These are phyloP conservation scores for Galerucella nymphaeae DNA, from an alignment of 2,888 invertebrate species.

Conservation along the genomic window DNA sequence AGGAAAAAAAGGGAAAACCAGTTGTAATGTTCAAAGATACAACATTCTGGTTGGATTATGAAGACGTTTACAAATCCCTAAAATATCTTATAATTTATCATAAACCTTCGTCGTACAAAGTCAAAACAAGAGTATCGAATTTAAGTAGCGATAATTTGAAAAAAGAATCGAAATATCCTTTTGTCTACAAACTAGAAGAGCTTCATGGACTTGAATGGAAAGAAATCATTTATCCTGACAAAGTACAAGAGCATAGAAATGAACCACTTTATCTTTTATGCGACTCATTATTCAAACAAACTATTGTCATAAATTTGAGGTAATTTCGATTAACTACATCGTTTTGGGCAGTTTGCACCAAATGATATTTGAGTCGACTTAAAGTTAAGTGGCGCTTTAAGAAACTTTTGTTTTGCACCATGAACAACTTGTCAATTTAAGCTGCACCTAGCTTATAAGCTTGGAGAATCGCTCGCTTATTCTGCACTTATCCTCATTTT, in stretches of 20 bases:
- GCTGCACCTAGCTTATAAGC: no score
- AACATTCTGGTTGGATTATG: constrained; percentile 58
- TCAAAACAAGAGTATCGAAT: constrained; percentile 52
- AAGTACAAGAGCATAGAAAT: constrained; percentile 50
- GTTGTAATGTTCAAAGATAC: constrained; percentile 45
- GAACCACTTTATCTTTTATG: constrained; percentile 58
- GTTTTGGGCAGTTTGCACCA: no score
- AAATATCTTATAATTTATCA: constrained; percentile 54
- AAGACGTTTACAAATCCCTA: constrained; percentile 51
- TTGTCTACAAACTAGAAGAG: constrained; percentile 10
- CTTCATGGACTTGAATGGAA: constrained; percentile 35
- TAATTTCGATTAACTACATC: constrained; percentile 48
- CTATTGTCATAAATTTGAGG: constrained; percentile 55
- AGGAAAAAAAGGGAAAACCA: constrained; percentile 11
- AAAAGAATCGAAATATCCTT: constrained; percentile 28
- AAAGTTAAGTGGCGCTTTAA: no score
- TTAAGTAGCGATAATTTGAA: constrained; percentile 34
- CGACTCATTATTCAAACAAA: constrained; percentile 56
- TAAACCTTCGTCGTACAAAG: constrained; percentile 55
- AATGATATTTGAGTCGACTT: no score
- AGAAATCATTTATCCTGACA: constrained; percentile 47
- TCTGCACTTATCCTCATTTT: no score
- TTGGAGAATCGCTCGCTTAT: no score
- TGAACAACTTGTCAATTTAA: no score
- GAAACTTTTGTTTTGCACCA: no score